Evolutionary conservation across 2,113 vertebrate species (phyloP).

Genomic region (Geococcyx californianus): DNA sequence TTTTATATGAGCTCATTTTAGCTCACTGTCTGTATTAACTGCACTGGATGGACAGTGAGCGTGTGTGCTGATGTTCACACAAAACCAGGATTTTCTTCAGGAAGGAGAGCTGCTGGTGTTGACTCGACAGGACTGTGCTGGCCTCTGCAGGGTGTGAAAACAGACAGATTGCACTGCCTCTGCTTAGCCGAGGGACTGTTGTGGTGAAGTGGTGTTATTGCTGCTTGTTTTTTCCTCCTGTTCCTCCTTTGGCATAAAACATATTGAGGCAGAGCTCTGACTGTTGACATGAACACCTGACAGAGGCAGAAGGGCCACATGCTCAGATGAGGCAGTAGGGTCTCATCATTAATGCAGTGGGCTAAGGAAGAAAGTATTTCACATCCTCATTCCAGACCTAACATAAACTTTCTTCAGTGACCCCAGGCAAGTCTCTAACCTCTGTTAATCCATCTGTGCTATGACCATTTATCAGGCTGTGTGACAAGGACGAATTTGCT

Average conservation of each 20-base stretch:
- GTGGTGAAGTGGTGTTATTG: accelerated
- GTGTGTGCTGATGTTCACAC: accelerated
- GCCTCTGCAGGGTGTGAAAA: accelerated
- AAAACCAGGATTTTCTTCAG: background rate
- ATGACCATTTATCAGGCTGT: background rate
- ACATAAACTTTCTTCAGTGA: background rate
- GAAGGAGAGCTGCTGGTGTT: background rate
- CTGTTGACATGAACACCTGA: background rate
- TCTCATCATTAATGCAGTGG: background rate
- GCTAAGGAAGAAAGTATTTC: background rate
- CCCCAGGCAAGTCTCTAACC: background rate
- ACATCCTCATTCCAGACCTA: background rate
- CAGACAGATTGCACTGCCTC: background rate
- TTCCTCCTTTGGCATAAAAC: background rate
- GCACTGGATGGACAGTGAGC: background rate
- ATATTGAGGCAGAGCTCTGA: background rate
- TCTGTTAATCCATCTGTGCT: background rate
- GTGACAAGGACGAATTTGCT: background rate
- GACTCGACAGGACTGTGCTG: accelerated
- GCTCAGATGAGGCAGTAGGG: background rate
- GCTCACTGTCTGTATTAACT: background rate
- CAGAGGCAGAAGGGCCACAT: background rate
- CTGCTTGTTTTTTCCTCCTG: background rate
- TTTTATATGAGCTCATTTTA: background rate
- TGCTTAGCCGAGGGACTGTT: accelerated